Evolutionary conservation across 2,113 vertebrate genomes (phyloP), one percentile per base, ranked within the genome.

Genomic region (Xiphias gladius): DNA sequence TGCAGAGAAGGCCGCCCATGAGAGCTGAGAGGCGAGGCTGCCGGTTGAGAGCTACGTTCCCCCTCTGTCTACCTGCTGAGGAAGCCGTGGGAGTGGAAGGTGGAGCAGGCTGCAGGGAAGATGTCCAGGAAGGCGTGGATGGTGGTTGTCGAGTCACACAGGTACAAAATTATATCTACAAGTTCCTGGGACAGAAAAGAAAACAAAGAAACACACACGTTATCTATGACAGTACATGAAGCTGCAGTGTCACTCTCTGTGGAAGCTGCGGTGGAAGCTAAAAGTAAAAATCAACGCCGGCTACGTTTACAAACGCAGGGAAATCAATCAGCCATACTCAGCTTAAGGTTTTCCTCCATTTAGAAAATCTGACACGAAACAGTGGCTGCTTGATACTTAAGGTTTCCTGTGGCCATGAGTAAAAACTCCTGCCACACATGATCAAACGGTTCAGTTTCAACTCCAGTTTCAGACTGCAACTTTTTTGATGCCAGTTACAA

Each of bases 101-200:
- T 97, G 54, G 95, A 90, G 87, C 96, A 97, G 75, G 97, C 97
- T 35, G 91, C 66, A 0, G 98, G 97, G 86, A 98, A 99, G 91
- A 98, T 95, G 68, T 98, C 98, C 86, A 99, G 93, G 83, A 99
- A 99, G 5, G 97, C 96, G 92, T 97, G 97, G 69, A 99, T 95
- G 0, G 98, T 99, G 7, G 96, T 97, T 83, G 96, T 97, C 3
- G 96, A 96, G 89, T 99, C 98, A 43, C 98, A 99, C 54, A 99
- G 92, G 89, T 98, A 99, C 68, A 97, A 87, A 64, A 98, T 86
- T 19, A 98, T 79, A 83, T 99, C 98, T 77, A 92, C 95, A 83
- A 99, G 90, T 30, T 98, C 97, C 98, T 99, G 67, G 0, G 30
- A 58, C 1, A 55, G 6, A 43, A n/a, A 76, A 19, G 1, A 26